These are phyloP conservation scores for Plagiodera versicolora DNA, from an alignment of 2,888 invertebrate species.

Conservation along the genomic window DNA sequence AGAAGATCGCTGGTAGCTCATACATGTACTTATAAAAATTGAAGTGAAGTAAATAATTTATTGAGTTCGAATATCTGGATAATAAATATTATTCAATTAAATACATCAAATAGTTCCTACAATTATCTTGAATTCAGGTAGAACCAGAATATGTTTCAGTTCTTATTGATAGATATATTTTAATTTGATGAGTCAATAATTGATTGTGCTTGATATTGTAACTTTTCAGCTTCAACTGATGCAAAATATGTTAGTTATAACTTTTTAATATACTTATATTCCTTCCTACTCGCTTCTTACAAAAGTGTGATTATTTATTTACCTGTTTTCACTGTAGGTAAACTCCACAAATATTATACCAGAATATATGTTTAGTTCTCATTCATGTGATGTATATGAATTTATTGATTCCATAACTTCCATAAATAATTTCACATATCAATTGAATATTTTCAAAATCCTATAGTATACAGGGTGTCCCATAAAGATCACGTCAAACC, in stretches of 20 bases:
- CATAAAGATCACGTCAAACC: too few species aligned
- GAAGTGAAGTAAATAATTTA: conserved; percentile 2
- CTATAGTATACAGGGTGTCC: neutral
- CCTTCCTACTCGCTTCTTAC: neutral
- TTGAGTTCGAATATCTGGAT: neutral
- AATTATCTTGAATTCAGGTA: neutral
- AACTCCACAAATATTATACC: neutral
- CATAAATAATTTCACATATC: neutral
- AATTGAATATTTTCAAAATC: neutral
- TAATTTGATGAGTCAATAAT: neutral
- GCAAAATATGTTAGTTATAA: too few species aligned
- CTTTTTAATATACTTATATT: too few species aligned
- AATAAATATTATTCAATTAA: neutral
- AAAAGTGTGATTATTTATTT: neutral
- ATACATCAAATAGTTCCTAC: neutral
- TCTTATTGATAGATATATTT: neutral
- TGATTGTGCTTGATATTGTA: neutral
- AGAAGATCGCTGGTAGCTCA: neutral
- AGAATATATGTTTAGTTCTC: neutral
- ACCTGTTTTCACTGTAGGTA: neutral
- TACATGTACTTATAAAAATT: neutral
- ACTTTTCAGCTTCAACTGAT: too few species aligned
- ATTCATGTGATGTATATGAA: neutral
- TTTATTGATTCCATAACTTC: neutral
- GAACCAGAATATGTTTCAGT: neutral